Base-by-base conservation (phyloP, 1,140 invertebrate genomes). In the Drosophila varians region DNA sequence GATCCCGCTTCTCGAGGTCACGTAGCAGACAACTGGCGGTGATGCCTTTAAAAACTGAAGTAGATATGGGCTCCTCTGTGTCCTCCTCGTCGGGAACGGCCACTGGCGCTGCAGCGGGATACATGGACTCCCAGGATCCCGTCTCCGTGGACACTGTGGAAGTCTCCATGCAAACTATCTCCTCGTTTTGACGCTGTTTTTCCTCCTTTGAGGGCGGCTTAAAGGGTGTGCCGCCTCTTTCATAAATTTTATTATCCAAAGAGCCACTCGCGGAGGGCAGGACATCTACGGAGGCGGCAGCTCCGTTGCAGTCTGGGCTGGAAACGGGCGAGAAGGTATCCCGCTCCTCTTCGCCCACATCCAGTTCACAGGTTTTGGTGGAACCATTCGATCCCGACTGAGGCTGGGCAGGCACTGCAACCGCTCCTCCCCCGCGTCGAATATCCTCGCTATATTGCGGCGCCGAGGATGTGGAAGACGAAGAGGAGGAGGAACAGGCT, bases 121-220 rank as follows among this genome's bases (percentile, higher is more conserved):
- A 93, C 11, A 93, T 92, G 1, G 93, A 93, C 82, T 94, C 93
- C 93, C 93, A 94, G 11, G 93, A 93, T 11, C 93, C 93, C 4
- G 92, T 93, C 75, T 94, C 93, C 4, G 93, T 94, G 38, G 93
- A 94, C 5, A 93, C 91, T 2, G 93, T 94, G 2, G 93, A 93
- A 1, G 93, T 93, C 69, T 93, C 92, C 74, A 93, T 90, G 66
- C 92, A 93, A 7, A 93, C 93, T 70, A 94, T 94, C 80, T 95
- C 94, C 84, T 95, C 94, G 78, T 94, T 94, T 62, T 93, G 93
- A n/a, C 93, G 92, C 58, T 95, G 94, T 70, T 95, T 94, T 66
- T 95, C 94, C 87, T 95, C 94, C 77, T 94, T 94, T 4, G 94
- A 93, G 18, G 92, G 91, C 9, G 87, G 76, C 21, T 74, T 76